Conservation (phyloP, 2,888 invertebrate species). For the Leptopilina drosophilae region DNA sequence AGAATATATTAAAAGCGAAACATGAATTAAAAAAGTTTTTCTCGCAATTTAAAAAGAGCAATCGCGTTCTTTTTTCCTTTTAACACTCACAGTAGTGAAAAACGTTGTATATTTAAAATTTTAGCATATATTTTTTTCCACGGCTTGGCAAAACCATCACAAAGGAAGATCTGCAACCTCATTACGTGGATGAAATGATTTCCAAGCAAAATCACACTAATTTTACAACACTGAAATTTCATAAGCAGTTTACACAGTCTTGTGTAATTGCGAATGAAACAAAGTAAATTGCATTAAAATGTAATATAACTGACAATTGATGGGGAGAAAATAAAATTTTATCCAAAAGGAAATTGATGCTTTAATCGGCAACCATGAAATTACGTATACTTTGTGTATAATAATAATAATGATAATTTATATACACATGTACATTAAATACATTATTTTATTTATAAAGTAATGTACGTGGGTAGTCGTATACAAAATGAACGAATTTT, state of each 20-base stretch:
- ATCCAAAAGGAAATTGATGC: neutral
- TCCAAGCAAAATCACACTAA: conserved; percentile 5
- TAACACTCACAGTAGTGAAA: too few species aligned
- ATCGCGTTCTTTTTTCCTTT: too few species aligned
- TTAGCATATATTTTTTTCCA: too few species aligned
- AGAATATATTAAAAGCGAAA: too few species aligned
- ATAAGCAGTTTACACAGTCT: neutral
- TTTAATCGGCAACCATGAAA: neutral
- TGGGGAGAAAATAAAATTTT: neutral
- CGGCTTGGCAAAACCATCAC: neutral
- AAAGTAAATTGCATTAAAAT: neutral
- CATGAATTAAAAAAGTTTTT: too few species aligned
- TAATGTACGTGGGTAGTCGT: too few species aligned
- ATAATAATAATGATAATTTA: too few species aligned
- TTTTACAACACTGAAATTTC: neutral
- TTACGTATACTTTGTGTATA: neutral
- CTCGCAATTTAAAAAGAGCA: too few species aligned
- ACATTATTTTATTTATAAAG: too few species aligned
- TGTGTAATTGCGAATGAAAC: conserved; percentile 4
- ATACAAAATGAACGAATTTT: too few species aligned
- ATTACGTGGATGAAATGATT: neutral
- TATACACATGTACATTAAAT: too few species aligned
- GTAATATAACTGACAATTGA: neutral
- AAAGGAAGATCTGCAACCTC: neutral
- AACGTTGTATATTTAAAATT: too few species aligned